A percentile compares a stretch with the other conserved stretches of the same genome.
phyloP scores from a whole-genome alignment of 2,113 vertebrate genomes.

The Benitochromis conjunctus region DNA sequence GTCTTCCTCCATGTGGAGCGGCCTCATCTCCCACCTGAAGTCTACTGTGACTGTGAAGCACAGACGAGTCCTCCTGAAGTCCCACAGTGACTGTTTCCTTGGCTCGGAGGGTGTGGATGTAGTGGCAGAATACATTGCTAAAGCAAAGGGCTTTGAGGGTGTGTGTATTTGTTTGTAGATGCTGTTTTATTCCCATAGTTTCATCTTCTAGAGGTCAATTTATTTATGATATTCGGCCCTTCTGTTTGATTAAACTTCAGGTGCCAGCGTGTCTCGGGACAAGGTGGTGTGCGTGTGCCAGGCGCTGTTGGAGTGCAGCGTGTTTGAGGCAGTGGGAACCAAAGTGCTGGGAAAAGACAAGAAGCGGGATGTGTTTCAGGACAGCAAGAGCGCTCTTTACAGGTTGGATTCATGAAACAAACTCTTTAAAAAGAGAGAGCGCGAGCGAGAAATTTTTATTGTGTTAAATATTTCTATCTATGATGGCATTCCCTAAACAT shows the following conservation, averaged over 20 bases:
- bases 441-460: no score
- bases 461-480: neutral
- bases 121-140: conserved; percentile 76
- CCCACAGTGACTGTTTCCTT: conserved; percentile 85
- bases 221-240: neutral
- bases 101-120: conserved; percentile 91
- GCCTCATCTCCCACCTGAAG: conserved; percentile 84
- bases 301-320: conserved; percentile 85
- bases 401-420: conserved; percentile 50
- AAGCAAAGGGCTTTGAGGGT: conserved; percentile 65
- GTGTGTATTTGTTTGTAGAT: neutral
- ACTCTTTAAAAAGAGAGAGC: neutral
- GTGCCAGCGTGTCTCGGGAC: conserved; percentile 71
- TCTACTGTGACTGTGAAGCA: conserved; percentile 86
- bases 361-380: conserved; percentile 79
- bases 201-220: neutral
- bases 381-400: conserved; percentile 87
- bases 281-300: conserved; percentile 88
- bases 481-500: neutral
- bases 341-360: conserved; percentile 84
- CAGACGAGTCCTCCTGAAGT: conserved; percentile 82
- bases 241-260: neutral
- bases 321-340: conserved; percentile 85
- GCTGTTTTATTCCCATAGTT: neutral
- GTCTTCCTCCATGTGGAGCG: conserved; percentile 83